Evolutionary conservation across 2,113 vertebrate species (phyloP).

Genomic region (Andinoacara biseriatus): DNA sequence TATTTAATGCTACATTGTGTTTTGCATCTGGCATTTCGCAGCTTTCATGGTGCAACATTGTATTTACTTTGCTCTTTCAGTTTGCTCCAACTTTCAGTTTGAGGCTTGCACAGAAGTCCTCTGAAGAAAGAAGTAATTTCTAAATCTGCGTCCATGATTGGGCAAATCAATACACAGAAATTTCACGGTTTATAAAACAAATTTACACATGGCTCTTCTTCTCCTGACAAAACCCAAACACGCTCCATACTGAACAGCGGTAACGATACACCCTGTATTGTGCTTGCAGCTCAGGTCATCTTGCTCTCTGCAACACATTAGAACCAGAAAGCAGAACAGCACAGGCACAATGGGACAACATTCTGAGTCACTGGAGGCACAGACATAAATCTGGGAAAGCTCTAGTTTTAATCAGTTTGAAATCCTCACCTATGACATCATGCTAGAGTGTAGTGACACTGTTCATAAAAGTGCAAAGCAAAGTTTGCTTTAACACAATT

Average conservation of each 20-base stretch:
- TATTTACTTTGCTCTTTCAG: neutral
- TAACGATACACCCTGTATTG: neutral
- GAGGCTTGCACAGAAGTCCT: neutral
- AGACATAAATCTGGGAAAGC: neutral
- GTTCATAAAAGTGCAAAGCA: neutral
- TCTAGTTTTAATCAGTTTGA: slow-evolving; percentile 17
- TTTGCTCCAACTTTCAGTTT: neutral
- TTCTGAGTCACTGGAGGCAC: neutral
- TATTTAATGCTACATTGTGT: neutral
- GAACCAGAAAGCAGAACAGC: neutral
- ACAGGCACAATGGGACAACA: neutral
- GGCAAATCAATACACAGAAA: neutral
- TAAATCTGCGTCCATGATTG: neutral
- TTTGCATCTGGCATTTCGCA: neutral
- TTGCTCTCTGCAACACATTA: neutral
- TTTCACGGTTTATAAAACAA: neutral
- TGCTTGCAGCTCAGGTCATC: neutral
- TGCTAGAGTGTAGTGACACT: neutral
- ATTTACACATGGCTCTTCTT: neutral
- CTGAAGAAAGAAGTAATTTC: neutral
- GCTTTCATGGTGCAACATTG: neutral
- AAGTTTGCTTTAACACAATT: neutral
- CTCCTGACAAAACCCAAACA: neutral
- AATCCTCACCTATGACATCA: slow-evolving; percentile 33
- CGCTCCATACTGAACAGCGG: neutral